phyloP scores from a whole-genome alignment of 2,888 invertebrate genomes.

The Notodonta dromedarius region DNA sequence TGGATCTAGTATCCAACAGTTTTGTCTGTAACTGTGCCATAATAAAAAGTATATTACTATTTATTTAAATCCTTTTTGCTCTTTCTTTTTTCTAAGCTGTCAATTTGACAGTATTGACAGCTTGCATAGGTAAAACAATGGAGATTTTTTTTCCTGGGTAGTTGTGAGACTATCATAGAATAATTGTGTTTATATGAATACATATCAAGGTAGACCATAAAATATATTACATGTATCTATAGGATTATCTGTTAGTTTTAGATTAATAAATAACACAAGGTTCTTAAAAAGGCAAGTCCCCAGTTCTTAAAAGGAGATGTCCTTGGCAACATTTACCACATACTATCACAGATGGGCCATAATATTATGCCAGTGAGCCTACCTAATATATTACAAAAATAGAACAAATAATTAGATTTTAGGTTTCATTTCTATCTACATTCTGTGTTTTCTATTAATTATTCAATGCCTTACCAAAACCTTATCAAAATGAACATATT shows the following conservation, averaged over 20 bases:
- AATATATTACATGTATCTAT: not conserved
- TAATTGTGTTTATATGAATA: not conserved
- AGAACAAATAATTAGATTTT: too few species aligned
- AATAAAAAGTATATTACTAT: not conserved
- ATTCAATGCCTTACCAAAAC: too few species aligned
- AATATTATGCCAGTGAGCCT: too few species aligned
- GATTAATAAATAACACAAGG: not conserved
- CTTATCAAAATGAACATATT: too few species aligned
- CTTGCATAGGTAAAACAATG: conserved; percentile 51
- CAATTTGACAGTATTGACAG: conserved; percentile 40
- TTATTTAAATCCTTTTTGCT: not conserved
- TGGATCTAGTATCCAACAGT: not conserved
- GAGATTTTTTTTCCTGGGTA: conserved; percentile 35
- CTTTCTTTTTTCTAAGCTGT: conserved; percentile 25
- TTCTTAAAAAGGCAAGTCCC: too few species aligned
- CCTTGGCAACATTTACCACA: too few species aligned
- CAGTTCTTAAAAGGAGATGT: too few species aligned
- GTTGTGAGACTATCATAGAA: conserved; percentile 20
- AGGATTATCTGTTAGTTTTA: not conserved
- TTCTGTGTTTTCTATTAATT: too few species aligned
- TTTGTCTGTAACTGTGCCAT: not conserved
- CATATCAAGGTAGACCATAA: not conserved
- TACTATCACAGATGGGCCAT: too few species aligned
- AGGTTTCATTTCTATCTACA: too few species aligned
- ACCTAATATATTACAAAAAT: too few species aligned